A percentile compares a stretch with the other conserved stretches of the same genome.
phyloP scores from a whole-genome alignment of 2,797 vertebrate species.

The Ispidina lecontei region DNA sequence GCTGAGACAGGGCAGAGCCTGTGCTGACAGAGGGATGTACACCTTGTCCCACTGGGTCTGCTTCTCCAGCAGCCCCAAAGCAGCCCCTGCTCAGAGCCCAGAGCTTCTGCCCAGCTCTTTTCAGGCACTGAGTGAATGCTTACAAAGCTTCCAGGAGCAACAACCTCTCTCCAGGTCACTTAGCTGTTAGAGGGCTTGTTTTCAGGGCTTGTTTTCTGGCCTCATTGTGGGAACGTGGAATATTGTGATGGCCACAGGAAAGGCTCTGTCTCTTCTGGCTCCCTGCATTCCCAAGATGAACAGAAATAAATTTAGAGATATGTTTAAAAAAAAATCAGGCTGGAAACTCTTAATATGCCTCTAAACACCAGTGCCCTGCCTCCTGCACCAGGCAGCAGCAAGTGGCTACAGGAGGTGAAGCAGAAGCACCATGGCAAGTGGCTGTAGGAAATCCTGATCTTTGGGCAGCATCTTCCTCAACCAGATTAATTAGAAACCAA shows the following conservation, averaged over 20 bases:
- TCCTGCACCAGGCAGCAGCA: not conserved
- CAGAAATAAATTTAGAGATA: not conserved
- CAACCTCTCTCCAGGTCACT: not conserved
- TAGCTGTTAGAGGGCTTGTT: not conserved
- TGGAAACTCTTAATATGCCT: not conserved
- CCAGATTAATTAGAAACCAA: not conserved
- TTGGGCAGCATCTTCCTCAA: not conserved
- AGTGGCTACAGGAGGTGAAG: not conserved
- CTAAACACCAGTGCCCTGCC: not conserved
- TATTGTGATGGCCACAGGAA: not conserved
- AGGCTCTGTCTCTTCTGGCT: not conserved
- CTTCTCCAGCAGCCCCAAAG: not conserved
- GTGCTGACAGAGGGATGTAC: not conserved
- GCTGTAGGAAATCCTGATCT: not conserved
- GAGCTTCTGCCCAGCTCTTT: not conserved
- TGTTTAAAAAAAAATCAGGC: not conserved
- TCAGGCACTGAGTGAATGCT: not conserved
- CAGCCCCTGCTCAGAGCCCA: not conserved
- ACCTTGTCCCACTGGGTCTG: not conserved
- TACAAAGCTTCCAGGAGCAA: not conserved
- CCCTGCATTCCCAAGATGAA: not conserved
- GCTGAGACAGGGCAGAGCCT: not conserved
- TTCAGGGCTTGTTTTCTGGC: not conserved
- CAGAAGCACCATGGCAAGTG: fast-evolving
- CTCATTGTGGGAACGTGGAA: fast-evolving